Conservation (phyloP, 1,140 invertebrate genomes). For the Bombus ignitus region DNA sequence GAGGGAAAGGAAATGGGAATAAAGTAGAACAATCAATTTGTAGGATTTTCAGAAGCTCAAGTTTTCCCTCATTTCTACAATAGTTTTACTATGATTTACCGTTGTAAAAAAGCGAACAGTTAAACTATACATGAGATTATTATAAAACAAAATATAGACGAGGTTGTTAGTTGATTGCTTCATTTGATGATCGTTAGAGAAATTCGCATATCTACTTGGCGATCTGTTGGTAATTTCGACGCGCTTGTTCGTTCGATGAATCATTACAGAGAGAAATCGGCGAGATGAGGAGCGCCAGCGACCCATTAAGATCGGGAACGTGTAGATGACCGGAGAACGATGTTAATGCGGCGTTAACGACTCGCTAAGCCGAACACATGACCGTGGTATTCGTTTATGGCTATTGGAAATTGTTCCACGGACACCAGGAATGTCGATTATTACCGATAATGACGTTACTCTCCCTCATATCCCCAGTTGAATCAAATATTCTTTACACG, state of each 20-base stretch:
- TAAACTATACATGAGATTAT: neutral
- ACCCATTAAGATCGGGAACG: conserved; percentile 27
- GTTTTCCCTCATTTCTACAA: neutral
- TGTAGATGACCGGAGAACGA: conserved; percentile 37
- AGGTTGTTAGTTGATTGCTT: neutral
- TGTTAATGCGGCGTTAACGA: conserved; percentile 60
- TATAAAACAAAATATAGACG: neutral
- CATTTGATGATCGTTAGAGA: neutral
- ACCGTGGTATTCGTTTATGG: conserved; percentile 23
- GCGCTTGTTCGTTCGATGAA: conserved; percentile 17
- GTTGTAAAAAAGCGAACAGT: too few species aligned
- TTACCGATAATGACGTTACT: conserved; percentile 9
- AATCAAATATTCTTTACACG: neutral
- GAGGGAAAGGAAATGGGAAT: neutral
- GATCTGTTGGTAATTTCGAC: conserved; percentile 1
- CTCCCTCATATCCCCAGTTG: neutral
- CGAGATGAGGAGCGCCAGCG: neutral
- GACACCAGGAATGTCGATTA: conserved; percentile 1
- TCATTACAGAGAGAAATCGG: conserved; percentile 21
- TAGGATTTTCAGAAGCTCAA: neutral
- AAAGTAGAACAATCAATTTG: neutral
- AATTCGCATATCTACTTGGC: neutral
- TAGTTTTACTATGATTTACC: too few species aligned
- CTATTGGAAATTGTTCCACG: conserved; percentile 15
- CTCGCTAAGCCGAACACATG: conserved; percentile 27